Conservation (phyloP, 2,888 invertebrate species). For the Morpho helenor region DNA sequence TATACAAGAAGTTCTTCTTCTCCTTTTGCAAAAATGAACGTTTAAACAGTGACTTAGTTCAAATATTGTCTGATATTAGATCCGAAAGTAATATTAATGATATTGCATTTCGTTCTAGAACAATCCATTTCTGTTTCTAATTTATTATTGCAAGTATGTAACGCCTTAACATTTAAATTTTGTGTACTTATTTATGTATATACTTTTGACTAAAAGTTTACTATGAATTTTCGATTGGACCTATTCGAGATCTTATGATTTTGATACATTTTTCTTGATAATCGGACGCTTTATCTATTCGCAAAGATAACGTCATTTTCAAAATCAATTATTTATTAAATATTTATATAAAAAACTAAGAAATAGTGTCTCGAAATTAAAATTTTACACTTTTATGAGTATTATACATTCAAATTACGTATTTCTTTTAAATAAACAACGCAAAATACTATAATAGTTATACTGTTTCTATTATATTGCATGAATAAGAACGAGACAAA, state of each 20-base stretch:
- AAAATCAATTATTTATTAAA: conserved; percentile 2
- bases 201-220: conserved; percentile 14
- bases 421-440: too few relatives aligned
- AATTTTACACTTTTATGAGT: too few relatives aligned
- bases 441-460: too few relatives aligned
- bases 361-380: neutral
- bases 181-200: conserved; percentile 25
- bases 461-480: too few relatives aligned
- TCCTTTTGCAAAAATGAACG: too few relatives aligned
- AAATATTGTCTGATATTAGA: too few relatives aligned
- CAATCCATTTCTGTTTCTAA: neutral
- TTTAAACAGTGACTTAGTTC: too few relatives aligned
- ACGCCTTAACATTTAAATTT: conserved; percentile 12
- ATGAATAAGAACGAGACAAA: too few relatives aligned
- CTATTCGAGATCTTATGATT: conserved; percentile 7
- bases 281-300: neutral
- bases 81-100: too few relatives aligned
- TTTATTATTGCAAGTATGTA: conserved; percentile 7
- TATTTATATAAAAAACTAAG: neutral
- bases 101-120: too few relatives aligned
- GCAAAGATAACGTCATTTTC: neutral
- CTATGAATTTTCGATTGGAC: conserved; percentile 21
- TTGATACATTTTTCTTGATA: conserved; percentile 3
- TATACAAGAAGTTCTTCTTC: too few relatives aligned
- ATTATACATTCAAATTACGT: too few relatives aligned